phyloP scores from a whole-genome alignment of 2,113 vertebrate genomes.

The Todiramphus saurophagus region DNA sequence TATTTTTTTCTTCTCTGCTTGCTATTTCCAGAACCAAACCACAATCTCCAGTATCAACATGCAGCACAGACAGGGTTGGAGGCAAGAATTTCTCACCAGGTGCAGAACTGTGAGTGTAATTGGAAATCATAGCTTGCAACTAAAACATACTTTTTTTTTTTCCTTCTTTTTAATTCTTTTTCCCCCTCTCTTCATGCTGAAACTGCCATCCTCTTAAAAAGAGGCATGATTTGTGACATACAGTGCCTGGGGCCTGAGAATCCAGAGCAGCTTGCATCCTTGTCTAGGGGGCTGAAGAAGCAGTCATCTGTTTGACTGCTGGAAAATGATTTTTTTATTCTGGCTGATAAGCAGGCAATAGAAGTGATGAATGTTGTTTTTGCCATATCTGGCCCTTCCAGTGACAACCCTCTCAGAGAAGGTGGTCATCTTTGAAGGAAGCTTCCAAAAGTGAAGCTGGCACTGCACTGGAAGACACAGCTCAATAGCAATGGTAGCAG shows the following conservation, averaged over 20 bases:
- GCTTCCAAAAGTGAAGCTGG: neutral
- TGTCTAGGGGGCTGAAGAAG: neutral
- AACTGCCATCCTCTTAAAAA: neutral
- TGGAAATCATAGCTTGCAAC: constrained; percentile 21
- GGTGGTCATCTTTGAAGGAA: neutral
- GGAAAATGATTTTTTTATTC: neutral
- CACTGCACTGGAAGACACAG: too few relatives aligned
- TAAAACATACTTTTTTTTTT: neutral
- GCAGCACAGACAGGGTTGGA: neutral
- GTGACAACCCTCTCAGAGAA: neutral
- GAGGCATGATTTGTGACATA: neutral
- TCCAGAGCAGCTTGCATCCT: neutral
- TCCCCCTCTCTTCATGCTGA: neutral
- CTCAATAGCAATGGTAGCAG: neutral
- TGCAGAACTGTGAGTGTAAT: constrained; percentile 26
- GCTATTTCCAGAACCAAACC: constrained; percentile 11
- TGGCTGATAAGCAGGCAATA: neutral
- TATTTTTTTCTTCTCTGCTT: neutral
- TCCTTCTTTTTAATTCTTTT: neutral
- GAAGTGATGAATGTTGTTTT: neutral
- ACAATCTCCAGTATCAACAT: constrained; percentile 18
- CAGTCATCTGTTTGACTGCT: neutral
- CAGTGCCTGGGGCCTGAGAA: neutral
- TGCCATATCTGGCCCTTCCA: neutral
- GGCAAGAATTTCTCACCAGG: constrained; percentile 28